Evolutionary conservation across 2,113 vertebrate species (phyloP), one percentile per base, ranked within the genome.

Genomic region (Sminthopsis crassicaudata): DNA sequence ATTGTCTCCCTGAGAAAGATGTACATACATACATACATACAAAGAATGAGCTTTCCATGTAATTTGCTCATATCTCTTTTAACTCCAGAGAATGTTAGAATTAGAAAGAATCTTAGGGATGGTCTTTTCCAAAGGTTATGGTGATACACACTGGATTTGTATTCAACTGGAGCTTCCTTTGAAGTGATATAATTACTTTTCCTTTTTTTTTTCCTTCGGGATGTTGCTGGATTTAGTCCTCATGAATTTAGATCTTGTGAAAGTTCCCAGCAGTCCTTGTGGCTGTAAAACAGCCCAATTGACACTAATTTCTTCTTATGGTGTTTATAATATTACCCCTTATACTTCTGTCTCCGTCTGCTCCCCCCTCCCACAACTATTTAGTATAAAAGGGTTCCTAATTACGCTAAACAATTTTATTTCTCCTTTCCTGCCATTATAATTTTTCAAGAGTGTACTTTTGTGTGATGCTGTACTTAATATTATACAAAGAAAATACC

Each of bases 371-470:
- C 57, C 84, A 7, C 2, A 25, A 12, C 92, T 89, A 89, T 1
- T 60, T 89, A 94, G 92, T 52, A 91, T 60, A 92, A 90, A 94
- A 84, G 48, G 36, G 50, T 51, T 90, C 89, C 50, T 76, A 54
- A 12, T 60, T 94, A 91, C 67, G 55, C 42, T 96, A 93, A 88
- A 91, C n/a, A 76, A 60, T 84, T 42, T 42, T 22, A 84, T 93
- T 51, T 76, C 42, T 25, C 53, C 36, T 90, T 53, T 93, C 91
- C 51, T 22, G 90, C 8, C 11, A 1, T 89, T 22, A 91, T 89
- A 25, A 30, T 55, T 92, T 53, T 67, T 19, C n/a, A 30, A 84
- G 19, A 60, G 51, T n/a, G 26, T 60, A 23, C 91, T 55, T 91
- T 11, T 54, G 46, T 92, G 57, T 9, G 23, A 76, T 7, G 3